Conservation (phyloP, 2,888 invertebrate genomes). For the Nipponacmea schrenckii region DNA sequence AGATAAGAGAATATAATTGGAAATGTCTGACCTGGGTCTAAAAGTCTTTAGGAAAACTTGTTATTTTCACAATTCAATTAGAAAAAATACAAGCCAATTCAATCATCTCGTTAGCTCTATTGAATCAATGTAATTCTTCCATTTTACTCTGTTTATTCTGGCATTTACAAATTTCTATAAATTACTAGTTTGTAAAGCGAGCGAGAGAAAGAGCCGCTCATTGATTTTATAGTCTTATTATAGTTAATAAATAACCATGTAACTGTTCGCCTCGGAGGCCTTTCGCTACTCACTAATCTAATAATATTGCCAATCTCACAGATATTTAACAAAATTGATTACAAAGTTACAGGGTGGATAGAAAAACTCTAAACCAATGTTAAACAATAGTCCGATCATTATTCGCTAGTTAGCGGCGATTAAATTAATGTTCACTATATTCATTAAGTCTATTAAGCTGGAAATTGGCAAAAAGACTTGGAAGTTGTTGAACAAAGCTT, state of each 20-base stretch:
- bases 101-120: conserved; percentile 36
- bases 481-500: neutral
- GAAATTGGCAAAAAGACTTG: neutral
- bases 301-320: conserved; percentile 16
- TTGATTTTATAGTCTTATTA: conserved; percentile 27
- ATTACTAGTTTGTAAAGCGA: conserved; percentile 27
- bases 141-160: conserved; percentile 40
- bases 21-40: neutral
- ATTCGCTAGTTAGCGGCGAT: neutral
- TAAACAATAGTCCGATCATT: neutral
- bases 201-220: conserved; percentile 20
- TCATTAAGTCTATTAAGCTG: neutral
- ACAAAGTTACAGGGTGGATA: neutral
- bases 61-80: neutral
- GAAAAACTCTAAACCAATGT: neutral
- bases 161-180: conserved; percentile 38
- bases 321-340: conserved; percentile 23
- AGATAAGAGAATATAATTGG: neutral
- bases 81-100: neutral
- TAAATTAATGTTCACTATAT: neutral
- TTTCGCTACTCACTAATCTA: conserved; percentile 20
- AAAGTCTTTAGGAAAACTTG: neutral
- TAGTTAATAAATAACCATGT: conserved; percentile 31
- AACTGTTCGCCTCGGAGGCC: conserved; percentile 22
- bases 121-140: conserved; percentile 36